Conservation (phyloP, 2,113 vertebrate genomes). For the Diglossa brunneiventris region DNA sequence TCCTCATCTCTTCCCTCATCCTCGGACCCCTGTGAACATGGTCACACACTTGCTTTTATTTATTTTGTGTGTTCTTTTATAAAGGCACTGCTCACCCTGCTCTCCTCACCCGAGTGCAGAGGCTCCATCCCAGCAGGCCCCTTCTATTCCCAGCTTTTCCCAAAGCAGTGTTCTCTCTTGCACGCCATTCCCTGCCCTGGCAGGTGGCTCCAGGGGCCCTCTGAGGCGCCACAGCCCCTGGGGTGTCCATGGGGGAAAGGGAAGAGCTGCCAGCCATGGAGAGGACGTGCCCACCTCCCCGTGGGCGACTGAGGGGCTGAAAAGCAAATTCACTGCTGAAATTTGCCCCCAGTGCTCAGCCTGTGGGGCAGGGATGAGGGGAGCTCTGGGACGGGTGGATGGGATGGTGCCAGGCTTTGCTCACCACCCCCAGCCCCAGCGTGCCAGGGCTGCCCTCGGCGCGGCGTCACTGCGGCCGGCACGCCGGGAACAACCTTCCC, state of each 20-base stretch:
- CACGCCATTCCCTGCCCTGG: background rate
- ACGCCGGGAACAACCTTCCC: background rate
- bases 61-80: background rate
- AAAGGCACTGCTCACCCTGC: background rate
- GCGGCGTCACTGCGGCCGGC: background rate
- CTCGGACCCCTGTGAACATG: too few species aligned
- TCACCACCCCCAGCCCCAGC: background rate
- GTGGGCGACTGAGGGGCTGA: accelerated
- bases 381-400: background rate
- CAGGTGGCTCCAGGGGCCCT: background rate
- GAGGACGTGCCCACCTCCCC: background rate
- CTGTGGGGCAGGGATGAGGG: background rate
- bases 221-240: background rate
- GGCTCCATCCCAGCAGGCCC: background rate
- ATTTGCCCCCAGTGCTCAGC: background rate
- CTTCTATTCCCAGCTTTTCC: background rate
- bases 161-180: accelerated
- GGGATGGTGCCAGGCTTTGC: background rate
- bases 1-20: too few species aligned
- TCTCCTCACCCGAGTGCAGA: accelerated
- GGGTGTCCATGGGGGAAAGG: accelerated
- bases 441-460: background rate
- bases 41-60: background rate
- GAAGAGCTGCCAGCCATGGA: background rate
- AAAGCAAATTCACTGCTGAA: background rate